A percentile compares a stretch with the other conserved stretches of the same genome.
These are phyloP conservation scores for Andrena haemorrhoa DNA, from an alignment of 2,888 invertebrate species.

Conservation along the genomic window DNA sequence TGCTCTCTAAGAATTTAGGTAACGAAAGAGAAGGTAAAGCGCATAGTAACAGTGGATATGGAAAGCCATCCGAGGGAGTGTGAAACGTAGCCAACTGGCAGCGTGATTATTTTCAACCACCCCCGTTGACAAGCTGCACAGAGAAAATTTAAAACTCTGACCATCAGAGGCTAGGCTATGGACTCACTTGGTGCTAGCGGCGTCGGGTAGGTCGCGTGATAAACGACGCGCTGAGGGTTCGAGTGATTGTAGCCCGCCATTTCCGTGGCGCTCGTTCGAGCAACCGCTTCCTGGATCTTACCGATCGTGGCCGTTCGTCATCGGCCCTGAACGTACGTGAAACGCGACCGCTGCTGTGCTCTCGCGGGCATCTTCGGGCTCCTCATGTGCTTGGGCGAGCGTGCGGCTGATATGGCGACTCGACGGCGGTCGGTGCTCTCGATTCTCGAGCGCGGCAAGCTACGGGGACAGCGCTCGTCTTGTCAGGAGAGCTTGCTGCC, in stretches of 20 bases:
- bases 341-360: slow-evolving; percentile 66
- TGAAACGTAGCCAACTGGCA: background rate
- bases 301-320: slow-evolving; percentile 75
- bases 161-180: slow-evolving; percentile 35
- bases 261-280: slow-evolving; percentile 71
- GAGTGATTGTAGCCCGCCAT: slow-evolving; percentile 84
- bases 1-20: background rate
- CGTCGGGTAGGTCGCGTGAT: slow-evolving; percentile 84
- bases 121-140: background rate
- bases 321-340: slow-evolving; percentile 69
- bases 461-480: slow-evolving; percentile 66
- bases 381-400: slow-evolving; percentile 52
- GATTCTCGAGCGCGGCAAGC: slow-evolving; percentile 56
- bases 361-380: slow-evolving; percentile 66
- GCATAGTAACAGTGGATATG: too few relatives aligned
- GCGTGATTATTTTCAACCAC: background rate
- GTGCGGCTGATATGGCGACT: slow-evolving; percentile 60
- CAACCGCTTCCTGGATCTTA: slow-evolving; percentile 73
- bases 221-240: slow-evolving; percentile 84
- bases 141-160: background rate
- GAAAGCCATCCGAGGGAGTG: background rate
- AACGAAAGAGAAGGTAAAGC: background rate
- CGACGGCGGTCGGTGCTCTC: slow-evolving; percentile 57
- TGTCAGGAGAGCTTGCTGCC: slow-evolving; percentile 77
- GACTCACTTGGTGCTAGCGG: slow-evolving; percentile 84